Percentiles rank a stretch among this genome's conserved stretches.
Evolutionary conservation across 2,888 invertebrate genomes (phyloP).

Genomic region (Dioctria rufipes): DNA sequence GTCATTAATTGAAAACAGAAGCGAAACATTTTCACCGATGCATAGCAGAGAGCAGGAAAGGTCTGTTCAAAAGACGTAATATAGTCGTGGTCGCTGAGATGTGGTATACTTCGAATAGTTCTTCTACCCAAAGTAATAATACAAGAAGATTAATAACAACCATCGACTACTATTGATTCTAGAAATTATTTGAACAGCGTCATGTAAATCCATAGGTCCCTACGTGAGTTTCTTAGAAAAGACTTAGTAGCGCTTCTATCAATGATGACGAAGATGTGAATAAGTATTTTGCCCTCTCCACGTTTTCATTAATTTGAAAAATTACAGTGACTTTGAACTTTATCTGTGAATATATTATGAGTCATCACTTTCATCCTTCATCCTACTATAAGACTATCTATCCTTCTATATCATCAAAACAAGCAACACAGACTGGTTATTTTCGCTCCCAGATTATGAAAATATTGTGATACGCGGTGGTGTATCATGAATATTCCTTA

Average conservation of each 20-base stretch:
- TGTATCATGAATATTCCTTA: constrained; percentile 39
- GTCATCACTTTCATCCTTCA: constrained; percentile 5
- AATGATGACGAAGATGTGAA: too few species aligned
- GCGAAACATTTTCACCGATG: neutral
- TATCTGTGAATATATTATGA: constrained; percentile 4
- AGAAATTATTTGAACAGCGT: too few species aligned
- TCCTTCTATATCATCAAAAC: neutral
- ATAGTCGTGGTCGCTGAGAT: neutral
- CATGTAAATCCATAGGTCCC: too few species aligned
- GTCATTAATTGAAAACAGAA: constrained; percentile 14
- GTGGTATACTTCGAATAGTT: too few species aligned
- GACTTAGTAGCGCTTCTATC: too few species aligned
- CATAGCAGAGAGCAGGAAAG: neutral
- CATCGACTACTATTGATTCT: too few species aligned
- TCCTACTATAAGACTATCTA: neutral
- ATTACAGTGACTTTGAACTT: neutral
- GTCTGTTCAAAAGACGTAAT: neutral
- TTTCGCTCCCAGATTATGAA: neutral
- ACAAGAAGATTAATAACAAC: too few species aligned
- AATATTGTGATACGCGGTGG: neutral
- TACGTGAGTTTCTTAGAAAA: too few species aligned
- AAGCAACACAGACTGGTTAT: constrained; percentile 13
- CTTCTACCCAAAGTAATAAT: too few species aligned
- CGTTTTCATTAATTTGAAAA: constrained; percentile 6
- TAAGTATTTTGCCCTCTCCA: neutral